Conservation (phyloP, 2,797 vertebrate genomes). For the Arnoldichthys spilopterus region DNA sequence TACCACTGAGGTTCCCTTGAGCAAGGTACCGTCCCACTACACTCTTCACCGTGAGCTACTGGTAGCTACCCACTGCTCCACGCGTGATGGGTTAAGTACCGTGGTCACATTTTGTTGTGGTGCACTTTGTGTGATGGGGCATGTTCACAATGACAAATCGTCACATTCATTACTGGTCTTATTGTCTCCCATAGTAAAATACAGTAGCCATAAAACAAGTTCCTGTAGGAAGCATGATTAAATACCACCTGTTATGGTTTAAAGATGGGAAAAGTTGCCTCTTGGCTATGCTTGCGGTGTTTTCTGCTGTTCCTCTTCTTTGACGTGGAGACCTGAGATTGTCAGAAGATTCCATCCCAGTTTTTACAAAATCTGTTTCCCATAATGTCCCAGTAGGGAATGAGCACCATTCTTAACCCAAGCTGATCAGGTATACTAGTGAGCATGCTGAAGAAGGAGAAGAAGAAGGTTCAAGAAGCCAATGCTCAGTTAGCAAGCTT, state of each 20-base stretch:
- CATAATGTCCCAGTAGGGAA: slow-evolving; percentile 17
- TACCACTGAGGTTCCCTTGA: too few relatives aligned
- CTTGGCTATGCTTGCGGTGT: neutral
- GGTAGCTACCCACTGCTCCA: too few relatives aligned
- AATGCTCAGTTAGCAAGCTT: slow-evolving; percentile 62
- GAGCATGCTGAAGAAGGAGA: slow-evolving; percentile 90
- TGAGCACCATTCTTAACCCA: slow-evolving; percentile 72
- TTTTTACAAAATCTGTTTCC: neutral
- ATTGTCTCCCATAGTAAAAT: slow-evolving; percentile 32
- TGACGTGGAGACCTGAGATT: neutral
- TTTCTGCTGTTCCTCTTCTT: slow-evolving; percentile 1
- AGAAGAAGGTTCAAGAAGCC: slow-evolving; percentile 78
- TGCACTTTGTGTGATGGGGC: too few relatives aligned
- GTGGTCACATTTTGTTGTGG: too few relatives aligned
- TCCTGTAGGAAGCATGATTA: slow-evolving; percentile 28
- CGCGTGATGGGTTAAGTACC: too few relatives aligned
- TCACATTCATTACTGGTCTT: too few relatives aligned
- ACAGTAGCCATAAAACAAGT: slow-evolving; percentile 39
- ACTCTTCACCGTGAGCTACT: too few relatives aligned
- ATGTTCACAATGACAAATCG: too few relatives aligned
- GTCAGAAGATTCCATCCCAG: neutral
- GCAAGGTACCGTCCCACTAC: too few relatives aligned
- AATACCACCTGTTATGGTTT: slow-evolving; percentile 28
- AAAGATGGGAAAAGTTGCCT: slow-evolving; percentile 1
- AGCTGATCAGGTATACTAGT: slow-evolving; percentile 84